Conservation (phyloP, 2,888 invertebrate genomes). For the Nebria salina region DNA sequence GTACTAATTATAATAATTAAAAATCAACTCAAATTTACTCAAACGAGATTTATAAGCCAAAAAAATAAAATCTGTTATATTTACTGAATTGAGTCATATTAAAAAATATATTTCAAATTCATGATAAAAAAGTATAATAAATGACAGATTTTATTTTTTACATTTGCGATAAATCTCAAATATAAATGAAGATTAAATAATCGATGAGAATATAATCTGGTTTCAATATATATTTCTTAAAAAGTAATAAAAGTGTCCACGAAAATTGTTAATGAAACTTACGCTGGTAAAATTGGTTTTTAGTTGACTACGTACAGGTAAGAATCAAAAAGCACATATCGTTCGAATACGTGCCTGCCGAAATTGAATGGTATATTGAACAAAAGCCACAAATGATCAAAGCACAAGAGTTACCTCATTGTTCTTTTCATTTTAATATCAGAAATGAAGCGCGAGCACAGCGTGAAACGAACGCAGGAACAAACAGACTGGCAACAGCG, state of each 20-base stretch:
- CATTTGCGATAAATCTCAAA: no score
- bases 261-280: background rate
- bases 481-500: slow-evolving; percentile 20
- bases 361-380: slow-evolving; percentile 32
- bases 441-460: slow-evolving; percentile 31
- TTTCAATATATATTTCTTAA: no score
- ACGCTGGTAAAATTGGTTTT: background rate
- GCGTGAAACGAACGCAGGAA: slow-evolving; percentile 7
- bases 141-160: no score
- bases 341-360: slow-evolving; percentile 30
- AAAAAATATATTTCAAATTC: no score
- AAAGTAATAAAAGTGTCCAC: no score
- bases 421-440: slow-evolving; percentile 44
- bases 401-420: slow-evolving; percentile 22
- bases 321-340: background rate
- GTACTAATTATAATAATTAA: no score
- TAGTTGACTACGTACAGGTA: background rate
- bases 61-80: no score
- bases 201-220: no score
- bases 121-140: no score
- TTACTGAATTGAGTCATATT: no score
- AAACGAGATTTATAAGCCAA: background rate
- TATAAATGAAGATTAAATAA: no score
- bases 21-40: background rate
- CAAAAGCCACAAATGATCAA: slow-evolving; percentile 44